Base-by-base conservation (phyloP, 2,888 invertebrate species). In the Zygothrica quintamaculata region DNA sequence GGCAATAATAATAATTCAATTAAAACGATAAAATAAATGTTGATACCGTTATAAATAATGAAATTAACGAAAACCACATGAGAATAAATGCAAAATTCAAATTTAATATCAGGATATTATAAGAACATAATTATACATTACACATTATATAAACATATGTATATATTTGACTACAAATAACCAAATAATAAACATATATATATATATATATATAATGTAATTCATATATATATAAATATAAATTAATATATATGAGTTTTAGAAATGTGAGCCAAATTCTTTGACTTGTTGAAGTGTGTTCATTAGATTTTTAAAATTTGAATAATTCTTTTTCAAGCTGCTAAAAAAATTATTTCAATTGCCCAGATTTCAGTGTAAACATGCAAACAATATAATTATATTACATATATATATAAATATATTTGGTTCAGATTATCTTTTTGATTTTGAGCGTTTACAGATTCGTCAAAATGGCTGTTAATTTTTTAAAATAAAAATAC, bases 401-500 rank as follows among this genome's bases (percentile, higher is more conserved):
- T 53, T 53, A 16, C 37, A 69, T 46, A 67, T 69, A 67, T 31
- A 25, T 47, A 58, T 29, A 37, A 46, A 37, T 65, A 51, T 68
- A 62, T 76, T 80, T 74, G 51, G 61, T 82, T 84, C 4, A 16
- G 57, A 46, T 80, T 77, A 66, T 78, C 65, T 65, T 60, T 78
- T 74, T 85, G 34, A 68, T 84, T 82, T 82, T 77, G 56, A 77
- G 87, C 70, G 74, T 86, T 88, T 88, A 85, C 74, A 65, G 80
- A 89, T 88, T 90, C 89, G 89, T 90, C 89, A 90, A 90, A 90
- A 90, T 87, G 89, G 89, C 89, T 90, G 89, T 90, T 90, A 90
- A 89, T 89, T 87, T 89, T 86, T 88, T 89, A 90, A 85, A 88
- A 92, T 47, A 91, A 92, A 40, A 43, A 55, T 22, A 22, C 5